Evolutionary conservation across 2,113 vertebrate species (phyloP), one percentile per base, ranked within the genome.

Genomic region (Columba livia): DNA sequence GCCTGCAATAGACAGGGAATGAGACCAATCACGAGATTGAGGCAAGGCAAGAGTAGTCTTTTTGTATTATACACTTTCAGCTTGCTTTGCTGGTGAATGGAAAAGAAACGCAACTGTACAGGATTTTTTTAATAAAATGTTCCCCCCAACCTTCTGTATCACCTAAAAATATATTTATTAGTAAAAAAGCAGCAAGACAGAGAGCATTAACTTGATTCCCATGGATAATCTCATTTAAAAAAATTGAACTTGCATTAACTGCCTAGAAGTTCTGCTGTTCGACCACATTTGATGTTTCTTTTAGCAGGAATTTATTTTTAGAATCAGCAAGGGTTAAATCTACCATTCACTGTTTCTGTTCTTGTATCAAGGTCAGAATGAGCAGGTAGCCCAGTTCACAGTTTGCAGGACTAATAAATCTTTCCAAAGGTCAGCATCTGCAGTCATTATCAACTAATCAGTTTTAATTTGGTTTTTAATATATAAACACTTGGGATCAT

Each of bases 381-480:
- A 88, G 88, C 86, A 91, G 94, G 93, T 96, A 87, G 93, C 96
- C 85, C 74, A 88, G 88, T 92, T 92, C 80, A 90, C 95, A 96
- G 89, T 94, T 96, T 97, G 96, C 73, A 91, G 83, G 88, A 90
- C 91, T 97, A 95, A 97, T 93, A 96, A 96, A 95, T 97, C 96
- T 97, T 95, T 91, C 84, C 90, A 96, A 92, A 97, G 97, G 94
- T 97, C 95, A 96, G 89, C 94, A 94, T 95, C 91, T 95, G 95
- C 85, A 96, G 83, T 96, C 91, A 96, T 94, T 97, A 94, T 94
- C 93, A 94, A 92, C 90, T 95, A 96, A 97, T 95, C 94, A 97
- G 91, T 95, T 97, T 93, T 91, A 96, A 96, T 97, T 97, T 94
- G 81, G n/a, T 72, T 97, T 97, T 97, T 96, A 97, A 94, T 96